Conservation (phyloP, 2,797 vertebrate species). For the Setipinna tenuifilis region DNA sequence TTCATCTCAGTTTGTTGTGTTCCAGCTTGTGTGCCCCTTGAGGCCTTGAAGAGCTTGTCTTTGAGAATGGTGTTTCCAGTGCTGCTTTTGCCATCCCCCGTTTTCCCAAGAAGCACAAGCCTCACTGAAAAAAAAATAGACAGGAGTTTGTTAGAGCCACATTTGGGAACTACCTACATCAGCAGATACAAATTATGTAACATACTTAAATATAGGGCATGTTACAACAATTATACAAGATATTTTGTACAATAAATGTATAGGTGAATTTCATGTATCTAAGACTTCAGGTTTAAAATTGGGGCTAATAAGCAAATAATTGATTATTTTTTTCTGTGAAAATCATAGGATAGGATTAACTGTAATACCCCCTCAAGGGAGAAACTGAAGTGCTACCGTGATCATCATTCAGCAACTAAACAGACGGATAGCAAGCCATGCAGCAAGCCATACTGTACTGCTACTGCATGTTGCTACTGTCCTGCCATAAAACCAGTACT, state of each 20-base stretch:
- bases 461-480: no score
- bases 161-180: neutral
- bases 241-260: neutral
- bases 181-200: neutral
- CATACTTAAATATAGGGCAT: neutral
- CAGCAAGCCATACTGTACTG: no score
- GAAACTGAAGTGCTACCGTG: no score
- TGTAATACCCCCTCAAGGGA: no score
- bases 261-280: no score
- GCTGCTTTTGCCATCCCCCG: conserved; percentile 52
- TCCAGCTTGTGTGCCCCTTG: conserved; percentile 17
- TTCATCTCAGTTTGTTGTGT: conserved; percentile 28
- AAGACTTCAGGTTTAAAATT: no score
- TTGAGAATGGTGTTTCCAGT: conserved; percentile 48
- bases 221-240: neutral
- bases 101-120: conserved; percentile 53
- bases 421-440: no score
- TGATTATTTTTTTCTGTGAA: no score
- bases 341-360: no score
- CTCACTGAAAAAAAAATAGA: conserved; percentile 17
- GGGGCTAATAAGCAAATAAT: no score
- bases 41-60: conserved; percentile 32
- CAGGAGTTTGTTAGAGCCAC: neutral
- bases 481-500: no score
- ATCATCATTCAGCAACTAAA: no score